These are phyloP conservation scores for Conistra vaccinii DNA, from an alignment of 2,888 invertebrate genomes.

Conservation along the genomic window DNA sequence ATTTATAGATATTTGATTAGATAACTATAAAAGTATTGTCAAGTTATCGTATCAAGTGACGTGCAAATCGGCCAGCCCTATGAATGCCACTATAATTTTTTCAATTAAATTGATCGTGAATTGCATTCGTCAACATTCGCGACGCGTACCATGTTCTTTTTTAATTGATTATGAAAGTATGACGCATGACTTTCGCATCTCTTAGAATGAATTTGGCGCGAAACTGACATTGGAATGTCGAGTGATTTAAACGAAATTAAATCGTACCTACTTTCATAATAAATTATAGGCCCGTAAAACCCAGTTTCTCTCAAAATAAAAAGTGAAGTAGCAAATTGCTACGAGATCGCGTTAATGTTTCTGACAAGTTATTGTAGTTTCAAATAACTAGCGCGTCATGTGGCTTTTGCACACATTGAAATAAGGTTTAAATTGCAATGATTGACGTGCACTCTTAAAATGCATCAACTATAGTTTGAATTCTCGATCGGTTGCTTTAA, in stretches of 20 bases:
- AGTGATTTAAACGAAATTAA: neutral
- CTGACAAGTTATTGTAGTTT: neutral
- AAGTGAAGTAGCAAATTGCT: neutral
- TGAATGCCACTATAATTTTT: conserved; percentile 30
- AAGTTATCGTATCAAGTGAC: neutral
- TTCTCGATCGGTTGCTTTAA: no score
- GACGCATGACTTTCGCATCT: neutral
- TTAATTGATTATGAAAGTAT: conserved; percentile 27
- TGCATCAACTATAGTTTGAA: neutral
- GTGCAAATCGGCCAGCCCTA: neutral
- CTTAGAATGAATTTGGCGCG: conserved; percentile 19
- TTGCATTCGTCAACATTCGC: conserved; percentile 8
- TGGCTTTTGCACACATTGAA: neutral
- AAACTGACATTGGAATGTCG: conserved; percentile 19
- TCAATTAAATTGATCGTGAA: conserved; percentile 39
- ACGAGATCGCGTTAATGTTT: neutral
- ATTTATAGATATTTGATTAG: conserved; percentile 6
- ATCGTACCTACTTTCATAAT: no score
- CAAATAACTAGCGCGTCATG: neutral
- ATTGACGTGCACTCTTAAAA: neutral
- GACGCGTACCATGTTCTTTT: neutral
- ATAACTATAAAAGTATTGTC: conserved; percentile 34
- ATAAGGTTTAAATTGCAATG: neutral
- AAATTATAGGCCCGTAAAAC: neutral
- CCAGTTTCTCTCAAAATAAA: no score